Evolutionary conservation across 2,888 invertebrate species (phyloP).

Genomic region (Elysia crispata): DNA sequence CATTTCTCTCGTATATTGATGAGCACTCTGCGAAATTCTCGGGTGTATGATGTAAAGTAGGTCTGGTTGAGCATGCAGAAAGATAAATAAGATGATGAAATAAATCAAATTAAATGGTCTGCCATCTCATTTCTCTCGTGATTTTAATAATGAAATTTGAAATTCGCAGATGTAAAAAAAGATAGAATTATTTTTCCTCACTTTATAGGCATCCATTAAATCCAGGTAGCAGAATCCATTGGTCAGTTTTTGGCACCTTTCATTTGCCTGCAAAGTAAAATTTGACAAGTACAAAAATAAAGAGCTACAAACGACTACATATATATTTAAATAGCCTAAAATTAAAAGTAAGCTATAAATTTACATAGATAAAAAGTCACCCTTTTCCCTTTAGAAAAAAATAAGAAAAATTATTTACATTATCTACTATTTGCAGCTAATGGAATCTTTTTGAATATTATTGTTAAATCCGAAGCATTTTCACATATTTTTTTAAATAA

Average conservation of each 20-base stretch:
- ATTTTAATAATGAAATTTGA: neutral
- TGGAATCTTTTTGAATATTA: too few species aligned
- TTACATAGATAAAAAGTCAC: too few species aligned
- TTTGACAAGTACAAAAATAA: neutral
- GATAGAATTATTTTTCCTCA: conserved; percentile 61
- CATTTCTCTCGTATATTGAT: conserved; percentile 81
- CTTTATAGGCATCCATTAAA: conserved; percentile 80
- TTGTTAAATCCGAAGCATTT: too few species aligned
- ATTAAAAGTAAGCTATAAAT: too few species aligned
- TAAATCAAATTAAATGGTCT: too few species aligned
- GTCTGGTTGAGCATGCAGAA: conserved; percentile 73
- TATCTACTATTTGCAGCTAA: too few species aligned
- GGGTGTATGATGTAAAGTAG: conserved; percentile 83
- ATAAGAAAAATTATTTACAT: too few species aligned
- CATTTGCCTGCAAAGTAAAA: conserved; percentile 80
- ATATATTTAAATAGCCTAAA: too few species aligned
- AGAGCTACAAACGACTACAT: too few species aligned
- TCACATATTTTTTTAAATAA: too few species aligned
- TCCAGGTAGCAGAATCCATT: conserved; percentile 82
- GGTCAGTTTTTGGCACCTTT: conserved; percentile 84
- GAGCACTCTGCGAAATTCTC: conserved; percentile 83
- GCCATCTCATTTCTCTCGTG: too few species aligned
- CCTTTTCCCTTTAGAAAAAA: too few species aligned
- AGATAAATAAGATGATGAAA: neutral
- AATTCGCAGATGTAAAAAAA: neutral